phyloP scores from a whole-genome alignment of 2,797 vertebrate genomes.

The Parotocinclus haroldoi region DNA sequence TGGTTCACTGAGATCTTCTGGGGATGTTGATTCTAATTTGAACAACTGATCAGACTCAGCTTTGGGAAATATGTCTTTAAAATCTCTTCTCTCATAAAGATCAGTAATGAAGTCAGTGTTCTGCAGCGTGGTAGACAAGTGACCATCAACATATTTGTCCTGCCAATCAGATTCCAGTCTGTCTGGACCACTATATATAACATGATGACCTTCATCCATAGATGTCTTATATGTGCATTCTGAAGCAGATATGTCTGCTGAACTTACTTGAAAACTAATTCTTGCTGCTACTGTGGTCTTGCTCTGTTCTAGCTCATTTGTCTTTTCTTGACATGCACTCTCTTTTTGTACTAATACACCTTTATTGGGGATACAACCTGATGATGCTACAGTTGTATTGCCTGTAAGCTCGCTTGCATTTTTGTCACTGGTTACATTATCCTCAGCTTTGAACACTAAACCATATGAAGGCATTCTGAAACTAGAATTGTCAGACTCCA shows the following conservation, averaged over 20 bases:
- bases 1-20: background rate
- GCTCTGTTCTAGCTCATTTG: slow-evolving; percentile 1
- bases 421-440: background rate
- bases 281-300: background rate
- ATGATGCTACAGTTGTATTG: background rate
- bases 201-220: slow-evolving; percentile 2
- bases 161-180: too few species aligned
- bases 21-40: slow-evolving; percentile 11
- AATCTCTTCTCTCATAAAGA: background rate
- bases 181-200: background rate
- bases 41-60: slow-evolving; percentile 2
- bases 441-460: background rate
- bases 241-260: slow-evolving; percentile 13
- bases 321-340: background rate
- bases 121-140: background rate
- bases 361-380: background rate
- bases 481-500: slow-evolving; percentile 9
- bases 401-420: background rate
- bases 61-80: background rate
- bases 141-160: too few species aligned
- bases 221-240: background rate
- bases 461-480: background rate
- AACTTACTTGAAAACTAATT: background rate
- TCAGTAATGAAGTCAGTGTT: background rate
- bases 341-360: slow-evolving; percentile 1